These are phyloP conservation scores for Suillia variegata DNA, from an alignment of 2,888 invertebrate species.

Conservation along the genomic window DNA sequence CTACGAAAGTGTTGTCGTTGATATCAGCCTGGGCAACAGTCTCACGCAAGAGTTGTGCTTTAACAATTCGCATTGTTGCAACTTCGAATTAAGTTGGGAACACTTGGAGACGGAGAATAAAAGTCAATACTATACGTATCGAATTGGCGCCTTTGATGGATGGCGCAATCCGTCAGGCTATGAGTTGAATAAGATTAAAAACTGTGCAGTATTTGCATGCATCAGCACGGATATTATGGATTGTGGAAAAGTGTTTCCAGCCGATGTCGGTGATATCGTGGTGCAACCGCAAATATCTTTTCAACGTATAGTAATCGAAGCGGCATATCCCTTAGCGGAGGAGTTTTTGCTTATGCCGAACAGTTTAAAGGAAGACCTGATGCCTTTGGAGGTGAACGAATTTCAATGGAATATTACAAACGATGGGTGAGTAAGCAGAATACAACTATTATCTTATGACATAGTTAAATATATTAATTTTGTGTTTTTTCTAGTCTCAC, in stretches of 20 bases:
- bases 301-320: conserved; percentile 37
- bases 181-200: conserved; percentile 58
- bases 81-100: conserved; percentile 40
- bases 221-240: conserved; percentile 36
- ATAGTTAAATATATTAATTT: not conserved
- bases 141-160: conserved; percentile 61
- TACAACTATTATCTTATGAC: no score
- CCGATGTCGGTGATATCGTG: conserved; percentile 4
- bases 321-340: conserved; percentile 34
- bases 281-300: conserved; percentile 33
- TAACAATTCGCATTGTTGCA: conserved; percentile 41
- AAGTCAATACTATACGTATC: conserved; percentile 54
- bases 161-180: conserved; percentile 56
- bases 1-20: conserved; percentile 32
- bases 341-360: conserved; percentile 46
- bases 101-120: not conserved
- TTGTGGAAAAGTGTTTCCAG: conserved; percentile 40
- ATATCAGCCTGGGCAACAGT: conserved; percentile 6
- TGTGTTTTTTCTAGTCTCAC: not conserved
- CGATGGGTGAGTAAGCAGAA: conserved; percentile 25
- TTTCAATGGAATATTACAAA: conserved; percentile 42
- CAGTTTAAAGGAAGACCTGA: conserved; percentile 37
- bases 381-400: conserved; percentile 44
- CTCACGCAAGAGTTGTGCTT: conserved; percentile 27
- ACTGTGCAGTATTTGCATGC: conserved; percentile 63